Conservation (phyloP, 2,888 invertebrate species). For the Orchesellides sinensis region DNA sequence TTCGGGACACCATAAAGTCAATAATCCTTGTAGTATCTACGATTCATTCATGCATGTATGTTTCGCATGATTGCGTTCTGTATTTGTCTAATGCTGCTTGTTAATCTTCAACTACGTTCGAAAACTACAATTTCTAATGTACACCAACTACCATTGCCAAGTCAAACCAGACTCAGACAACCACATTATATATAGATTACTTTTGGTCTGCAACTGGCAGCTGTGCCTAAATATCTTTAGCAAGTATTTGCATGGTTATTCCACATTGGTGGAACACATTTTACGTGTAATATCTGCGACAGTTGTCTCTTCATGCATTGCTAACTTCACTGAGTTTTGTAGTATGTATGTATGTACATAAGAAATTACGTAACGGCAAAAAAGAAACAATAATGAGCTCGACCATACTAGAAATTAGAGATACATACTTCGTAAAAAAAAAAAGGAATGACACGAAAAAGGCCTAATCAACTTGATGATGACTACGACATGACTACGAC, state of each 20-base stretch:
- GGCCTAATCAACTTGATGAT: slow-evolving; percentile 23
- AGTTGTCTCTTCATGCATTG: neutral
- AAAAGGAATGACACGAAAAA: slow-evolving; percentile 21
- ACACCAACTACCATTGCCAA: neutral
- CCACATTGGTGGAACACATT: neutral
- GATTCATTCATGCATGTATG: slow-evolving; percentile 20
- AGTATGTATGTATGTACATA: neutral
- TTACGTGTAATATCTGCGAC: neutral
- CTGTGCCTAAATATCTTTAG: neutral
- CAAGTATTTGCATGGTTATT: neutral
- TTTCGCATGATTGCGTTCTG: slow-evolving; percentile 5
- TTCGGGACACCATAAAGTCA: neutral
- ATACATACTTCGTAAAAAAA: slow-evolving; percentile 7
- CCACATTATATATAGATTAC: neutral
- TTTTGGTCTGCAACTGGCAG: slow-evolving; percentile 9
- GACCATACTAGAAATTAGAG: neutral
- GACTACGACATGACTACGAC: too few relatives aligned
- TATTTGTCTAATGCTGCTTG: neutral
- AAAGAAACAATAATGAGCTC: neutral
- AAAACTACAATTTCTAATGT: neutral
- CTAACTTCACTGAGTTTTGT: neutral
- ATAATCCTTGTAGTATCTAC: too few relatives aligned
- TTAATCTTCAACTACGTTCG: neutral
- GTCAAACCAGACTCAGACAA: neutral
- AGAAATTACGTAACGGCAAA: neutral